Percentiles rank a stretch among this genome's conserved stretches.
phyloP scores from a whole-genome alignment of 53 echinoderm and acorn worm genomes.

The Apostichopus leukothele region DNA sequence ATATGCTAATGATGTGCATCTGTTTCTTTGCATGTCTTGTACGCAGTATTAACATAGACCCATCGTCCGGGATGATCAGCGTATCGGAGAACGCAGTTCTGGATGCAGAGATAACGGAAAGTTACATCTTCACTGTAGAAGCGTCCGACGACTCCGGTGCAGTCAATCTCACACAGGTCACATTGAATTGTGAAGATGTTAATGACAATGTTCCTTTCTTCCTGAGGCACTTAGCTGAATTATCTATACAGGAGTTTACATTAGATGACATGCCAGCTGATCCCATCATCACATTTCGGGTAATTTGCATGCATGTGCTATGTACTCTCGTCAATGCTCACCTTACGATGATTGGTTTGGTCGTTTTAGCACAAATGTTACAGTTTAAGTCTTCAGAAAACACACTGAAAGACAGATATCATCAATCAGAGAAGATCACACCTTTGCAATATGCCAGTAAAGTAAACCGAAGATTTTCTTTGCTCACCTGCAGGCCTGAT shows the following conservation, averaged over 20 bases:
- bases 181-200: conserved; percentile 5
- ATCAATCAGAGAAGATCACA: too few relatives aligned
- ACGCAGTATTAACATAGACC: not conserved
- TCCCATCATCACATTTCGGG: not conserved
- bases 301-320: not conserved
- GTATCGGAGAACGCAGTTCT: not conserved
- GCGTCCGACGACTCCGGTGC: not conserved
- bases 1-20: too few relatives aligned
- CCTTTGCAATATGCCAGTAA: too few relatives aligned
- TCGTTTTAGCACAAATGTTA: too few relatives aligned
- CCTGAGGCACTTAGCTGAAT: not conserved
- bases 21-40: too few relatives aligned
- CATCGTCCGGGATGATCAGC: not conserved
- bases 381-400: too few relatives aligned
- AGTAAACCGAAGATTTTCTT: too few relatives aligned
- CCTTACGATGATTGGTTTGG: too few relatives aligned
- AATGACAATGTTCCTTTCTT: conserved; percentile 14
- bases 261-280: not conserved
- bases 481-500: too few relatives aligned
- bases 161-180: not conserved
- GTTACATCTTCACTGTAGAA: not conserved
- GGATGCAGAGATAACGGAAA: not conserved
- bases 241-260: not conserved
- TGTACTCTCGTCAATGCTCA: not conserved
- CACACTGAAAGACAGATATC: too few relatives aligned